Base-by-base conservation (phyloP, 2,888 invertebrate genomes). In the Microchrysa polita region DNA sequence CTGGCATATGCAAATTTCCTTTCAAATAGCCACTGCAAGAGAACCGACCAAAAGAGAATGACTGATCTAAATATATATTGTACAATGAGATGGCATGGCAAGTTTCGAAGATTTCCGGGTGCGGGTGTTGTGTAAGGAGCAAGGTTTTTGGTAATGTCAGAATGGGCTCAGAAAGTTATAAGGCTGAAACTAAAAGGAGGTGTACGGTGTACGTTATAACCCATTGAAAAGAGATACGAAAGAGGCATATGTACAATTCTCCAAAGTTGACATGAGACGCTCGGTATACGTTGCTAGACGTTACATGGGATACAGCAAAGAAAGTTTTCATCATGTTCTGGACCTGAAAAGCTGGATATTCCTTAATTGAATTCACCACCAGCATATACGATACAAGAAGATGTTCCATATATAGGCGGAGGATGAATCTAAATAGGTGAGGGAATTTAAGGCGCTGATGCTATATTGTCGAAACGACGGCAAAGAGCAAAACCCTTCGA, bases 1-100 rank as follows among this genome's bases (percentile, higher is more conserved):
- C 72, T 76, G 76, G 76, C 73, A 76, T 76, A 76, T 76, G 76
- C 76, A 76, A 76, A 76, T 76, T 76, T 76, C 67, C 76, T 74
- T 76, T 74, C 72, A 71, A 76, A 76, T 74, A 60, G 69, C 57
- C 74, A 60, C 40, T 65, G 73, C 75, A 67, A 59, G 60, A 72
- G 73, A 71, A 67, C 65, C 67, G 40, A 73, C 65, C 65, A 48
- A 40, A 69, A 69, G 69, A 67, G 75, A 73, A 71, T 73, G 61
- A 75, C 73, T 72, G 73, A 75, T 74, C 67, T 60, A 72, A 75
- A 74, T 72, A 72, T 34, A 34, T 59, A 72, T 72, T 72, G 57
- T 69, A 69, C 69, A 55, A 69, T 69, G 52, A 55, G 69, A 55
- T 42, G 69, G 69, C 40, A 40, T 22, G 42, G n/a, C n/a, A 40